Conservation (phyloP, 2,888 invertebrate genomes). For the Heteropelma amictum region DNA sequence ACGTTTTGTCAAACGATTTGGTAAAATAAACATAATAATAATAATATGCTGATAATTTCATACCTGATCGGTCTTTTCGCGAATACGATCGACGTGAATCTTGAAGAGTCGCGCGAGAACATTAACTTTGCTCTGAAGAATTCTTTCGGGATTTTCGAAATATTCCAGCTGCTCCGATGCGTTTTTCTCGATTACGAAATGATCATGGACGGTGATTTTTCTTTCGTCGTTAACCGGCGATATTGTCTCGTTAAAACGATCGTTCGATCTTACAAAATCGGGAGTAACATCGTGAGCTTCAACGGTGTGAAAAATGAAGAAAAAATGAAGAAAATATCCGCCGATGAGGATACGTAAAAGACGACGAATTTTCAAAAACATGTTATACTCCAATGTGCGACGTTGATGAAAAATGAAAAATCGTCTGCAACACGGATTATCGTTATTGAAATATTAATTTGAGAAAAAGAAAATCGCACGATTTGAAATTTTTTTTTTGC, state of each 20-base stretch:
- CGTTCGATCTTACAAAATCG: not conserved
- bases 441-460: not conserved
- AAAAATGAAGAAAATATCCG: not conserved
- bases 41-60: too few species aligned
- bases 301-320: not conserved
- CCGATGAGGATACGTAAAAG: slow-evolving; percentile 1
- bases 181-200: too few species aligned
- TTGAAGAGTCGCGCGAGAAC: slow-evolving; percentile 63
- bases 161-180: slow-evolving; percentile 41
- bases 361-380: slow-evolving; percentile 25
- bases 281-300: not conserved
- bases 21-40: too few species aligned
- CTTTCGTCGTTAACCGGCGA: not conserved
- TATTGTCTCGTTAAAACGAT: not conserved
- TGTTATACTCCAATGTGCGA: not conserved
- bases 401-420: too few species aligned
- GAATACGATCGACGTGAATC: slow-evolving; percentile 64
- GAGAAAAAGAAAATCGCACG: not conserved
- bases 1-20: too few species aligned
- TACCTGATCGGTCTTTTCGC: slow-evolving; percentile 67
- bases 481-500: too few species aligned
- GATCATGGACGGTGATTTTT: slow-evolving; percentile 25
- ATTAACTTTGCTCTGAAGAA: slow-evolving; percentile 61
- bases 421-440: too few species aligned
- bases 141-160: slow-evolving; percentile 48